phyloP scores from a whole-genome alignment of 2,797 vertebrate genomes.

The Tragelaphus eurycerus region DNA sequence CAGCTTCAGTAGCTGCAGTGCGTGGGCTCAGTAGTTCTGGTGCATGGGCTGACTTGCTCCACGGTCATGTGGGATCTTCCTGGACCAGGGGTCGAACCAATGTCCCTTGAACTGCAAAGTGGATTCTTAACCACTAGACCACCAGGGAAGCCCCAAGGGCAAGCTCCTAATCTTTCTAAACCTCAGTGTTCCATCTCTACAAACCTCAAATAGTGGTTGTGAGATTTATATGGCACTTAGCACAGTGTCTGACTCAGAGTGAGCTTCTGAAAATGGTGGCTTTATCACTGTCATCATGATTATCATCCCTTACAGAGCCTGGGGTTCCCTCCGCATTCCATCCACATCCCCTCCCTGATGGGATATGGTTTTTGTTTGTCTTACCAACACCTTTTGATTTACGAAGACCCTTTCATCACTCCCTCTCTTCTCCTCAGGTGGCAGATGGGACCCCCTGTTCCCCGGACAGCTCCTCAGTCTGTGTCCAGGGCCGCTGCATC shows the following conservation, averaged over 20 bases:
- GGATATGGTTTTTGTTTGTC: not conserved
- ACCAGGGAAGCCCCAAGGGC: not conserved
- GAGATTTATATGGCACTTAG: not conserved
- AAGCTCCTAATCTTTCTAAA: not conserved
- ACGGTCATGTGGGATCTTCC: not conserved
- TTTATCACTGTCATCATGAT: not conserved
- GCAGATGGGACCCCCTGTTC: conserved; percentile 82
- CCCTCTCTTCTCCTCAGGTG: conserved; percentile 73
- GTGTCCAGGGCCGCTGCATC: conserved; percentile 83
- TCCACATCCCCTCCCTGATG: not conserved
- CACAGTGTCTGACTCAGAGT: not conserved
- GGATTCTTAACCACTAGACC: not conserved
- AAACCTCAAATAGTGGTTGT: not conserved
- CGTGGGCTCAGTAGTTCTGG: not conserved
- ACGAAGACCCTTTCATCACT: not conserved
- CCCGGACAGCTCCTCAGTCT: conserved; percentile 79
- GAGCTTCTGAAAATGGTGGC: not conserved
- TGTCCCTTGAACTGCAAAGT: not conserved
- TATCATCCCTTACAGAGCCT: too few species aligned
- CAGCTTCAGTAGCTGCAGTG: not conserved
- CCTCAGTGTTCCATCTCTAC: not conserved
- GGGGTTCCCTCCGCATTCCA: not conserved
- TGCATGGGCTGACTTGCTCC: accelerated
- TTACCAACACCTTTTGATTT: not conserved
- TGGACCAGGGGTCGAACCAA: not conserved